Base-by-base conservation (phyloP, 2,113 vertebrate genomes). In the Scolopax mira region DNA sequence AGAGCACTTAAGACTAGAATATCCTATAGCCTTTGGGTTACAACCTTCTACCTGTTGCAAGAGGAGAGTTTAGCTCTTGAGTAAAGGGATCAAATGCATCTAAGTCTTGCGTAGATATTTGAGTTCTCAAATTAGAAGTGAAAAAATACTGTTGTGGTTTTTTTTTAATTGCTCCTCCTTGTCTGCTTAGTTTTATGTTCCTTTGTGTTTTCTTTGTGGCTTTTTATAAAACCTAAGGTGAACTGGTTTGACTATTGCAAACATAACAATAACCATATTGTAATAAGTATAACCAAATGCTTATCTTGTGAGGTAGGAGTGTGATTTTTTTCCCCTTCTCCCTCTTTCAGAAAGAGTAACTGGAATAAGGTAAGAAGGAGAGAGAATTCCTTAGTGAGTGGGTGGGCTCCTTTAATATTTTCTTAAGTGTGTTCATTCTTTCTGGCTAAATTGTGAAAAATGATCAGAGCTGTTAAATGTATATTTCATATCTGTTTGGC, bases 81-180 rank as follows among this genome's bases (percentile, higher is more conserved):
- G 48, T 58, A 9, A 31, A 69, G 54, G 6, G 5, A n/a, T 58
- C 8, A n/a, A 41, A 65, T 71, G 2, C 33, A 69, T 18, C 15
- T 9, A 60, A n/a, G 7, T 12, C 15, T 65, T 60, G 24, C 1
- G 9, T 16, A 3, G 8, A 3, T 44, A 28, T 66, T 88, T 21
- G 9, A 41, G 28, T 55, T 79, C 8, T 67, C 25, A n/a, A 41
- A 46, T 31, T 37, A 28, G 37, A 67, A 70, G 7, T 31, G 15
- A 65, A 41, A 51, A 65, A 35, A 66, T 3, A 25, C 5, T 0
- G 37, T 7, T 44, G 16, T 18, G n/a, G n/a, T 23, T 14, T 4
- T 37, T 35, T 49, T 44, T 24, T 23, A 6, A 6, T 22, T 75
- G 39, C 7, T 61, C 2, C 6, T 48, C 2, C 4, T 2, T 6